A percentile compares a stretch with the other conserved stretches of the same genome.
Evolutionary conservation across 2,888 invertebrate species (phyloP).

Genomic region (Anorthoa munda): DNA sequence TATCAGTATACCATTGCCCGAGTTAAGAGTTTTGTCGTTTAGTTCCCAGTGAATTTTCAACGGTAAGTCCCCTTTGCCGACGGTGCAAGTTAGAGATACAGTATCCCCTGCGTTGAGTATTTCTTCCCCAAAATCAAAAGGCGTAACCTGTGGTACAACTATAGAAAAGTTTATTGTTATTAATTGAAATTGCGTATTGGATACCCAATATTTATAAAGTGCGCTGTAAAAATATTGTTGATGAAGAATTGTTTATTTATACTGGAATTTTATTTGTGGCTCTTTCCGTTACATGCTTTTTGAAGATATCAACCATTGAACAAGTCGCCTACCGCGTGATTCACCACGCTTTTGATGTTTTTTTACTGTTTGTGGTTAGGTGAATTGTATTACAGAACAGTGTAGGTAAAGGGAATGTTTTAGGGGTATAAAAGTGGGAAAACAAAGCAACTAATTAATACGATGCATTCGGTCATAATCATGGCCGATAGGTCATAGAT

Average conservation of each 20-base stretch:
- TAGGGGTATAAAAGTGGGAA: constrained; percentile 33
- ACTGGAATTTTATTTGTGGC: constrained; percentile 1
- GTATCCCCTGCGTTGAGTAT: constrained; percentile 94
- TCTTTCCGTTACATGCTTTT: not conserved
- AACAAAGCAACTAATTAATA: constrained; percentile 56
- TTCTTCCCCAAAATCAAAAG: constrained; percentile 95
- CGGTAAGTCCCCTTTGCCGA: constrained; percentile 94
- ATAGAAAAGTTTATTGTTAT: constrained; percentile 65
- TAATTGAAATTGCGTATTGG: constrained; percentile 10
- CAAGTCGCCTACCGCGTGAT: not conserved
- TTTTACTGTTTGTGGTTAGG: not conserved
- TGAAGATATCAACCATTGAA: not conserved
- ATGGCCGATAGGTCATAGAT: constrained; percentile 69
- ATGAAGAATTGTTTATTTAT: not conserved
- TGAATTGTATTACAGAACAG: not conserved
- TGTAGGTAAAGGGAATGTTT: constrained; percentile 26
- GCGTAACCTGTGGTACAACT: constrained; percentile 95
- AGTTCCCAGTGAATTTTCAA: constrained; percentile 93
- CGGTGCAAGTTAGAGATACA: constrained; percentile 93
- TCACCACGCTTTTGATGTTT: constrained; percentile 2
- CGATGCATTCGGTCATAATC: constrained; percentile 45
- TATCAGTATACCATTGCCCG: constrained; percentile 91
- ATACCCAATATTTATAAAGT: not conserved
- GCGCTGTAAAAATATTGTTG: too few species aligned
- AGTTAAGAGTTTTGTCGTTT: constrained; percentile 90